Conservation (phyloP, 2,888 invertebrate species). For the Oscheius sp. region DNA sequence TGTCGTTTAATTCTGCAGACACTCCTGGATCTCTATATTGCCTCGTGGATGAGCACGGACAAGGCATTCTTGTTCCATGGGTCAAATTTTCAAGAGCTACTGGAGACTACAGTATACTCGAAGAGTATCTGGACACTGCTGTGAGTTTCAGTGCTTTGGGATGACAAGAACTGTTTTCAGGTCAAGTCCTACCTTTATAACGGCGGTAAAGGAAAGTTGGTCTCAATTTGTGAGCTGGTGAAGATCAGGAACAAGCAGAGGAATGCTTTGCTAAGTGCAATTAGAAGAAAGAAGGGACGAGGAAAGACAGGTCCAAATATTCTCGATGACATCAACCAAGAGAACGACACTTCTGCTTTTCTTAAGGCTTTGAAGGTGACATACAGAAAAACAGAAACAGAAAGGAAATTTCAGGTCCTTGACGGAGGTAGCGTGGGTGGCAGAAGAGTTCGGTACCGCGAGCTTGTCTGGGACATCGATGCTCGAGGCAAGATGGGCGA, state of each 20-base stretch:
- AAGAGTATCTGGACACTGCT: constrained; percentile 63
- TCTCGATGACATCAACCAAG: constrained; percentile 71
- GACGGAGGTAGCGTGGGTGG: constrained; percentile 70
- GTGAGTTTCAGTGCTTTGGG: constrained; percentile 78
- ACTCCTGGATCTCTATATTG: constrained; percentile 57
- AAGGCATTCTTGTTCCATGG: constrained; percentile 65
- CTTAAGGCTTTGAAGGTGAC: constrained; percentile 20
- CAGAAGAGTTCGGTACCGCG: constrained; percentile 77
- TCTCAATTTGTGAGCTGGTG: constrained; percentile 89
- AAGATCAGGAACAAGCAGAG: constrained; percentile 84
- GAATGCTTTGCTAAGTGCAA: constrained; percentile 62
- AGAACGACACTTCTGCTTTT: constrained; percentile 39
- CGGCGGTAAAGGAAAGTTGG: constrained; percentile 88
- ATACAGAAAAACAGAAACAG: not conserved
- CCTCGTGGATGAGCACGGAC: constrained; percentile 66
- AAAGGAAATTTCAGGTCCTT: constrained; percentile 46
- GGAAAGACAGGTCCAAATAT: constrained; percentile 73
- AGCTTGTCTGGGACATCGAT: constrained; percentile 69
- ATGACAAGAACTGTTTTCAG: constrained; percentile 49
- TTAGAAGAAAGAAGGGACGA: constrained; percentile 65
- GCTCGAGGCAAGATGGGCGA: constrained; percentile 90
- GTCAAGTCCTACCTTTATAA: constrained; percentile 93
- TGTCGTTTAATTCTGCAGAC: constrained; percentile 63
- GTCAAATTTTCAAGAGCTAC: constrained; percentile 62
- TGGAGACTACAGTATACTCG: constrained; percentile 62